Evolutionary conservation across 2,888 invertebrate genomes (phyloP), one percentile per base, ranked within the genome.

Genomic region (Unio pictorum): DNA sequence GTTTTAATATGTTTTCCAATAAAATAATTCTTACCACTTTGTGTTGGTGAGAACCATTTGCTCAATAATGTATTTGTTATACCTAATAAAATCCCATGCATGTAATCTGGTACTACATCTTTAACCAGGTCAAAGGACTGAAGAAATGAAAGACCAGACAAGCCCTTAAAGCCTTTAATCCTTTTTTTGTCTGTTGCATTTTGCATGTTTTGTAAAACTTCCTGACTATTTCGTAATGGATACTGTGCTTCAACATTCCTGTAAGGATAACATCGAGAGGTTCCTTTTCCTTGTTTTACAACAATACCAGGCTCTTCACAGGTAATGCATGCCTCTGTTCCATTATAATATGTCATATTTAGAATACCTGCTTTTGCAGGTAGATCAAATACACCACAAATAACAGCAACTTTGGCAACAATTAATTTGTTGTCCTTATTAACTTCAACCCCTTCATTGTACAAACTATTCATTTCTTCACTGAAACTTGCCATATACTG

Each of bases 271-370:
- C 28, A 69, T 26, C 66, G 60, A 6, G 69, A 65, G 15, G 61
- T 34, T 64, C 67, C 71, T 63, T 67, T 69, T 55, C 68, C 67
- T 70, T 72, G 68, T 57, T 66, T 30, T 7, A 73, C 73, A 6
- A 60, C 66, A 28, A 66, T 58, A 4, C 77, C 77, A 55, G 66
- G 69, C 55, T 75, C 73, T 64, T 77, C 75, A 69, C 77, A 77
- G 26, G 67, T 64, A 18, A 73, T 75, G 55, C 77, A 77, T 45
- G 69, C 71, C 59, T 69, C 15, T 59, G 55, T 18, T 6, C 75
- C 77, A 73, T 77, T 77, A 58, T 28, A 69, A 45, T 69, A 68
- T 3, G 59, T 68, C 77, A 77, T 77, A 63, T 77, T 77, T 17
- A 77, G 66, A 55, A 77, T 45, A 17, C 57, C 62, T 61, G 71